Conservation (phyloP, 1,140 invertebrate species). For the Centruroides sculpturatus region DNA sequence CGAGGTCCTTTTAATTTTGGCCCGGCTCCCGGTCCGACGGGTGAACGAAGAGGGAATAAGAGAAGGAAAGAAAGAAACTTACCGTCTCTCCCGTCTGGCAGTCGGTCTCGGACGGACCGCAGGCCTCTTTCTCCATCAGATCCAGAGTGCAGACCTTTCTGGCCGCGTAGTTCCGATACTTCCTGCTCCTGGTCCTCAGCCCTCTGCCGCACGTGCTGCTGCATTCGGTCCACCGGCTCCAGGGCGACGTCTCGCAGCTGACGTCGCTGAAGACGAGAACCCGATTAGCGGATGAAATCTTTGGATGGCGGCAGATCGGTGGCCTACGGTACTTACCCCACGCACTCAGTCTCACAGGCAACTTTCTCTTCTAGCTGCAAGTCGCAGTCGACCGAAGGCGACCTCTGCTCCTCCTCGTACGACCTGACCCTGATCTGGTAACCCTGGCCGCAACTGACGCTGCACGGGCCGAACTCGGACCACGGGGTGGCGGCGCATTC, state of each 20-base stretch:
- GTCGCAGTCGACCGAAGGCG: conserved; percentile 14
- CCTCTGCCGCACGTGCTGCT: conserved; percentile 32
- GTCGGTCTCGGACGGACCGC: conserved; percentile 11
- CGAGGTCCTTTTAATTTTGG: no score
- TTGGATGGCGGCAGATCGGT: background rate
- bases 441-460: conserved; percentile 37
- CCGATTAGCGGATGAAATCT: background rate
- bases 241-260: conserved; percentile 14
- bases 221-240: conserved; percentile 31
- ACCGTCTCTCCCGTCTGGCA: background rate
- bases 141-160: conserved; percentile 31
- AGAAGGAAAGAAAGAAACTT: no score
- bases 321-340: conserved; percentile 13
- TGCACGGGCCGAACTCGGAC: conserved; percentile 39
- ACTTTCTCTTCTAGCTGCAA: conserved; percentile 17
- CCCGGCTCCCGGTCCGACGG: no score
- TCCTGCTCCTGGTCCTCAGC: conserved; percentile 28
- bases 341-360: conserved; percentile 14
- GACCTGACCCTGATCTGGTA: conserved; percentile 30
- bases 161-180: conserved; percentile 31
- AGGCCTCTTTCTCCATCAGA: conserved; percentile 27
- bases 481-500: conserved; percentile 38
- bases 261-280: conserved; percentile 25
- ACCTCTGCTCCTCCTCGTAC: conserved; percentile 18
- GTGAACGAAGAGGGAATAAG: no score